These are phyloP conservation scores for Chiloscyllium plagiosum DNA, from an alignment of 2,113 vertebrate genomes.

Conservation along the genomic window DNA sequence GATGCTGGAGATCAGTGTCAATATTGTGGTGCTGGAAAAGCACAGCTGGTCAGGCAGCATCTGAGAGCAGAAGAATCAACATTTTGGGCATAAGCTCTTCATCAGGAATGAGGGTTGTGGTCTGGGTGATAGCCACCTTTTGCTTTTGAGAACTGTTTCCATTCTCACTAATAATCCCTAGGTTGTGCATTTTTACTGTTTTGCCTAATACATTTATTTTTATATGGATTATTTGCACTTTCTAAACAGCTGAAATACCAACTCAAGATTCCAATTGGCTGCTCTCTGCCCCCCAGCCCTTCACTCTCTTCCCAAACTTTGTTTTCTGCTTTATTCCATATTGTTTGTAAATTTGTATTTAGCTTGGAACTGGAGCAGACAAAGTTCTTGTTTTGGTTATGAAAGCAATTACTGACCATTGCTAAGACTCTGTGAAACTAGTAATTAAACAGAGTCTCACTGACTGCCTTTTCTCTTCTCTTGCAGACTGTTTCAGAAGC, in stretches of 20 bases:
- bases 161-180: background rate
- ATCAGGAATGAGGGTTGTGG: no score
- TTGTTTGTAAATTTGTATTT: no score
- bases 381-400: background rate
- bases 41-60: no score
- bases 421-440: no score
- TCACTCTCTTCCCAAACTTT: no score
- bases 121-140: no score
- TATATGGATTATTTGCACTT: background rate
- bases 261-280: background rate
- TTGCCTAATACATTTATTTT: background rate
- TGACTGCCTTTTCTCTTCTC: conserved; percentile 43
- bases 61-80: no score
- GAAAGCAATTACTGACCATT: background rate
- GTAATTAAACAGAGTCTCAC: background rate
- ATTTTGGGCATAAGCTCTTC: no score
- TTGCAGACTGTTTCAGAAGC: conserved; percentile 94
- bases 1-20: no score
- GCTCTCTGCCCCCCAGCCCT: background rate
- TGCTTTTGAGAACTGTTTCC: no score
- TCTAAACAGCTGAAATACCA: background rate
- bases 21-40: no score
- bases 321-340: background rate
- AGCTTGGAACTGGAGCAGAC: background rate
- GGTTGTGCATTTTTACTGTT: background rate